A percentile compares a stretch with the other conserved stretches of the same genome.
Evolutionary conservation across 1,140 invertebrate genomes (phyloP).

Genomic region (Drosophila guanche): DNA sequence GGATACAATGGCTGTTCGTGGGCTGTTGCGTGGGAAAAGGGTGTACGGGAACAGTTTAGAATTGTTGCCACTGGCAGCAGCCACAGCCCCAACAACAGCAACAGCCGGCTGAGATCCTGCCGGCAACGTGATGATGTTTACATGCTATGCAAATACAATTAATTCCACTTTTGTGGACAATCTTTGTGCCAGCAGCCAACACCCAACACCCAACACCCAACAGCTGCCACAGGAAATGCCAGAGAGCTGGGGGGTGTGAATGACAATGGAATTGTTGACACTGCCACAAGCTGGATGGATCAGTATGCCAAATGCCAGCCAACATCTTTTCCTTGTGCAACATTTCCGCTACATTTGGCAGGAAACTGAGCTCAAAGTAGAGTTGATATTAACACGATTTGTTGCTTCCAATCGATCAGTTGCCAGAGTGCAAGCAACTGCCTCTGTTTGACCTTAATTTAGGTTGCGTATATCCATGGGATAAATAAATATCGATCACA

Average conservation of each 20-base stretch:
- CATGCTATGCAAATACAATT: conserved; percentile 81
- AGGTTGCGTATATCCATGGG: too few species aligned
- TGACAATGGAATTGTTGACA: conserved; percentile 64
- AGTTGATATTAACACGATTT: too few species aligned
- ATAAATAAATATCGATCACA: too few species aligned
- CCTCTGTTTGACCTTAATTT: too few species aligned
- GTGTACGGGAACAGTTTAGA: conserved; percentile 28
- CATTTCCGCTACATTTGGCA: conserved; percentile 2
- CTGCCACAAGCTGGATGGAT: conserved; percentile 41
- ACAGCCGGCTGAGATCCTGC: conserved; percentile 43
- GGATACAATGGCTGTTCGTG: conserved; percentile 74
- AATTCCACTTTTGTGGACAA: conserved; percentile 78
- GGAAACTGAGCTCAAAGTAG: too few species aligned
- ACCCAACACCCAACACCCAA: conserved; percentile 7
- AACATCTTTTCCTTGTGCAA: neutral
- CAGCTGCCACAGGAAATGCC: too few species aligned
- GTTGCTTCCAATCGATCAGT: too few species aligned
- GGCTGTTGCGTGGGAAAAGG: conserved; percentile 38
- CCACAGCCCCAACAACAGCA: neutral
- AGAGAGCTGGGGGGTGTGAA: conserved; percentile 17
- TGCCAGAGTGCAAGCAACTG: neutral
- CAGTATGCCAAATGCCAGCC: conserved; percentile 39
- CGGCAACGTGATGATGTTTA: conserved; percentile 76
- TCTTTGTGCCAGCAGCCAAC: conserved; percentile 46
- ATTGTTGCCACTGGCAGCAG: conserved; percentile 30